phyloP scores from a whole-genome alignment of 2,888 invertebrate genomes.

The Platycnemis pennipes region DNA sequence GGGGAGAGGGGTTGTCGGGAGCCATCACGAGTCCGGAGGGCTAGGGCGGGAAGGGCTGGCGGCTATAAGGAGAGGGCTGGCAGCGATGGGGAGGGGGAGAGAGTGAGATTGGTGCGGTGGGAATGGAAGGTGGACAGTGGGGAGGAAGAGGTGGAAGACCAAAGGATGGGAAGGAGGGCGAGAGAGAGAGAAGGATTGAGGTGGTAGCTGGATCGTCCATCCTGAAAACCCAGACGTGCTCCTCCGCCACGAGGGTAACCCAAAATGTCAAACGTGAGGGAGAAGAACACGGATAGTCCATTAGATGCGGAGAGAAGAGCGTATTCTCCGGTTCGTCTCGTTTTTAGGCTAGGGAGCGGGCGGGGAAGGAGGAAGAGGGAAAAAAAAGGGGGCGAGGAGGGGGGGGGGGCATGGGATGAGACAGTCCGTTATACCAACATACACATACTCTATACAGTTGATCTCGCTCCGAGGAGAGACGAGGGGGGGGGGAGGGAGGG shows the following conservation, averaged over 20 bases:
- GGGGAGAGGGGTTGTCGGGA: not conserved
- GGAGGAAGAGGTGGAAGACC: not conserved
- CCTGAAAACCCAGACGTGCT: constrained; percentile 67
- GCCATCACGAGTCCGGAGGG: constrained; percentile 26
- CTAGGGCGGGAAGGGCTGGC: not conserved
- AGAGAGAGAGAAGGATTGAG: constrained; percentile 8
- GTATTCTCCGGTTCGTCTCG: constrained; percentile 65
- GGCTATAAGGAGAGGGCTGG: not conserved
- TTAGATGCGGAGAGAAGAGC: constrained; percentile 64
- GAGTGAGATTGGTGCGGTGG: not conserved
- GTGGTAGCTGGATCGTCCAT: constrained; percentile 55
- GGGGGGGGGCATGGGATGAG: not conserved
- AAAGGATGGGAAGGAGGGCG: not conserved
- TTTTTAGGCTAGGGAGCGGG: constrained; percentile 49
- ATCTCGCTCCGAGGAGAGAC: constrained; percentile 41
- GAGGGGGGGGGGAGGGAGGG: not conserved
- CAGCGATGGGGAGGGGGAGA: not conserved
- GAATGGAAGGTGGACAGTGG: not conserved
- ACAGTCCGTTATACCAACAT: constrained; percentile 67
- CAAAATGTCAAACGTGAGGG: constrained; percentile 67
- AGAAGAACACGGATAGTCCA: constrained; percentile 67
- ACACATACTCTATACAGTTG: constrained; percentile 67
- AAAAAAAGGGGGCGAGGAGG: not conserved
- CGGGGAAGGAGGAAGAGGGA: not conserved
- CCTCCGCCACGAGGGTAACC: constrained; percentile 67